Conservation (phyloP, 2,888 invertebrate genomes). For the Digitonthophagus gazella region DNA sequence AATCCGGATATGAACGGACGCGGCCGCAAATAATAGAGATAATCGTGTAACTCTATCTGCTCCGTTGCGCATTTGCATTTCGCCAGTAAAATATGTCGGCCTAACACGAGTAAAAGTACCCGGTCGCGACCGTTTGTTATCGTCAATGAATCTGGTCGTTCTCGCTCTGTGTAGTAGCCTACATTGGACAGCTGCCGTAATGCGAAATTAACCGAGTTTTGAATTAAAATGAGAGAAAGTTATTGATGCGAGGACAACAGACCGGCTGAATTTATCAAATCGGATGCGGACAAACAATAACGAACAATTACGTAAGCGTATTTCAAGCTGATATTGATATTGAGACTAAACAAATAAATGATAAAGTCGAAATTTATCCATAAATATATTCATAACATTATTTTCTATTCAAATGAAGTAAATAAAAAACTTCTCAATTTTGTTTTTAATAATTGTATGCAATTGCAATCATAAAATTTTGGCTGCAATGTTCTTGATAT, state of each 20-base stretch:
- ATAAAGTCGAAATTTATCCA: background rate
- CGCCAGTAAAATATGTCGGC: background rate
- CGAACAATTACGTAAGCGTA: background rate
- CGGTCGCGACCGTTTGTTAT: background rate
- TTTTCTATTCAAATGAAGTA: no score
- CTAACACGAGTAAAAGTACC: background rate
- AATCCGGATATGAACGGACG: background rate
- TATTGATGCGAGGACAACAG: background rate
- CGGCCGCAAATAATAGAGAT: background rate
- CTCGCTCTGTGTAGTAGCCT: no score
- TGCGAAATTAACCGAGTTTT: background rate
- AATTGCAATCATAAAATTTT: no score
- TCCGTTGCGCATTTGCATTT: background rate
- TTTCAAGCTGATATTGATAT: background rate
- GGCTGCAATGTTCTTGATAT: no score
- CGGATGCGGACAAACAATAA: background rate
- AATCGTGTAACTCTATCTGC: background rate
- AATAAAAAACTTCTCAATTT: no score
- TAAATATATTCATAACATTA: no score
- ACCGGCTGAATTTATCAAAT: background rate
- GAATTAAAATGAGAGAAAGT: background rate
- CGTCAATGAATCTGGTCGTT: background rate
- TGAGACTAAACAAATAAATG: background rate
- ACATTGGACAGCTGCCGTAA: background rate
- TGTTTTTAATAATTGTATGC: no score